Percentiles rank a stretch among this genome's conserved stretches.
Conservation (phyloP, 2,888 invertebrate genomes). For the Anodontia alba region DNA sequence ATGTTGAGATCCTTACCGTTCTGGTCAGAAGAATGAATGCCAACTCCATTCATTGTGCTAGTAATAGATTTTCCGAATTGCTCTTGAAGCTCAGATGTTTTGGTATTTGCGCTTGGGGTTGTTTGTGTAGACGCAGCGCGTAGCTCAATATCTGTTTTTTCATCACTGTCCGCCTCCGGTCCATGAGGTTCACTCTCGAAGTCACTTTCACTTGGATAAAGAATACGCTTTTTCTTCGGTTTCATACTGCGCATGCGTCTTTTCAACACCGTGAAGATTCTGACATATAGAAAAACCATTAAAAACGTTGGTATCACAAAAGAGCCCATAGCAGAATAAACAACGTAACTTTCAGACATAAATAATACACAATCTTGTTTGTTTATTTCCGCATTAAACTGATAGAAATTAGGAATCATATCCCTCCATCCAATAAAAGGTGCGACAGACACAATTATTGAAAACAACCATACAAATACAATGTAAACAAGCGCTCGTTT, state of each 20-base stretch:
- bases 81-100: background rate
- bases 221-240: conserved; percentile 55
- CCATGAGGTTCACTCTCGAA: conserved; percentile 64
- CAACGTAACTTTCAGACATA: conserved; percentile 82
- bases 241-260: conserved; percentile 76
- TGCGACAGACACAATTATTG: conserved; percentile 83
- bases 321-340: conserved; percentile 84
- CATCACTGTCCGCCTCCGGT: conserved; percentile 47
- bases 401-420: conserved; percentile 76
- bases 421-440: conserved; percentile 83
- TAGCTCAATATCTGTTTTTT: conserved; percentile 55
- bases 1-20: background rate
- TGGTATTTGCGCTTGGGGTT: conserved; percentile 42
- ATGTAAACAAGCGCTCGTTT: conserved; percentile 82
- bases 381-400: conserved; percentile 69
- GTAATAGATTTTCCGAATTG: background rate
- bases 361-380: conserved; percentile 82
- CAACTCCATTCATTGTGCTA: background rate
- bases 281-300: conserved; percentile 83
- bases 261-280: conserved; percentile 83
- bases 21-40: background rate
- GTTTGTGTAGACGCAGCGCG: conserved; percentile 60
- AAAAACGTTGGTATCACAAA: conserved; percentile 84
- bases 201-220: conserved; percentile 65
- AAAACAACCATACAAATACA: conserved; percentile 84